phyloP scores from a whole-genome alignment of 2,888 invertebrate genomes.

The Dolomedes plantarius region DNA sequence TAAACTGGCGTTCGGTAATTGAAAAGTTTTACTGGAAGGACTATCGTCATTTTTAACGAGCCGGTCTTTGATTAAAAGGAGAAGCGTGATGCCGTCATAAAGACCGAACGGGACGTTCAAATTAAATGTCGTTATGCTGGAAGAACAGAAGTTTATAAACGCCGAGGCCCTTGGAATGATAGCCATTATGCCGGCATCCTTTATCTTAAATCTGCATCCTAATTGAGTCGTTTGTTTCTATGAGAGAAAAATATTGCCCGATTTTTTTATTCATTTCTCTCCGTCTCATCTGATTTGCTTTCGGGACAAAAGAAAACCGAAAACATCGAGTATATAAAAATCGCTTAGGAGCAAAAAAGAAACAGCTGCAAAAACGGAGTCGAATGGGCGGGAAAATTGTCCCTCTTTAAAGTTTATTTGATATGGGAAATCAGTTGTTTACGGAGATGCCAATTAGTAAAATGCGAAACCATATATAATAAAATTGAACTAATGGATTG shows the following conservation, averaged over 20 bases:
- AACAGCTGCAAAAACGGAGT: no score
- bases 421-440: no score
- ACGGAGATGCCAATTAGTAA: no score
- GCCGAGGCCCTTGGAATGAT: constrained; percentile 33
- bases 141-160: constrained; percentile 58
- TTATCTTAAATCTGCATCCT: constrained; percentile 54
- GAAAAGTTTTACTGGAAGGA: constrained; percentile 53
- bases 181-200: constrained; percentile 43
- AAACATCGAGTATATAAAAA: no score
- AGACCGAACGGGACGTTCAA: constrained; percentile 50
- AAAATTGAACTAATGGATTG: no score
- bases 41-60: constrained; percentile 67
- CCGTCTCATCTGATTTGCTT: no score
- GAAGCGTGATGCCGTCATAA: constrained; percentile 64
- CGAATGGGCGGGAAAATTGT: no score
- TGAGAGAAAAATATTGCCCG: background rate
- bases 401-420: no score
- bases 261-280: no score
- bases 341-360: no score
- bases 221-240: constrained; percentile 64
- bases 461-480: no score
- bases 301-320: no score
- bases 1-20: constrained; percentile 59
- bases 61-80: constrained; percentile 57
- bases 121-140: constrained; percentile 61